Evolutionary conservation across 2,888 invertebrate species (phyloP).

Genomic region (Drosophila nigritarsus): DNA sequence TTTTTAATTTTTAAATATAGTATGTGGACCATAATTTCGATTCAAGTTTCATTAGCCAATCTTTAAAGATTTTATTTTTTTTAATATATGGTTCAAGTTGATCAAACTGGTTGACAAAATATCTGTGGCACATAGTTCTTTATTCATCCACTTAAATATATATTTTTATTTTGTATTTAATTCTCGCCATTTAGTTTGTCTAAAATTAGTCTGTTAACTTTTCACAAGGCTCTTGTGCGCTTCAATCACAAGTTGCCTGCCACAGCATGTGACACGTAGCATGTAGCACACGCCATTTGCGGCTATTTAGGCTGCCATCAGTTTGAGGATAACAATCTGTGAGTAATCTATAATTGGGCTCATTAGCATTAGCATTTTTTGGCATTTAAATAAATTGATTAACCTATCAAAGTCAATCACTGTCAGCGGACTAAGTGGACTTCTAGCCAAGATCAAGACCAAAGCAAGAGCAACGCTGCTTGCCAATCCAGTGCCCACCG

Average conservation of each 20-base stretch:
- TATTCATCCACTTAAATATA: background rate
- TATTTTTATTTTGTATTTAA: background rate
- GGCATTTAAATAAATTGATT: slow-evolving; percentile 64
- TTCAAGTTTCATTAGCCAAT: background rate
- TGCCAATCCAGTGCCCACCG: slow-evolving; percentile 32
- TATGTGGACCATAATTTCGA: background rate
- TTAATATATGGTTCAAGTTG: background rate
- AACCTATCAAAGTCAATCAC: slow-evolving; percentile 47
- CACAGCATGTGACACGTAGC: background rate
- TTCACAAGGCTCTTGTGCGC: background rate
- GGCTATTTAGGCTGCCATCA: slow-evolving; percentile 38
- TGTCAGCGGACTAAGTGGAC: background rate
- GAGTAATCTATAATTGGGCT: slow-evolving; percentile 52
- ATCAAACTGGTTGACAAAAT: background rate
- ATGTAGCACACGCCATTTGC: slow-evolving; percentile 18
- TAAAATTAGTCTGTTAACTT: background rate
- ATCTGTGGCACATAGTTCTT: background rate
- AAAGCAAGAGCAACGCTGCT: background rate
- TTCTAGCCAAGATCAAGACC: background rate
- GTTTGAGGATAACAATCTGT: slow-evolving; percentile 44
- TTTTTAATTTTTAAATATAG: background rate
- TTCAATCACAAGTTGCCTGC: background rate
- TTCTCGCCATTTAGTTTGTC: background rate
- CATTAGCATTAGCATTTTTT: slow-evolving; percentile 53
- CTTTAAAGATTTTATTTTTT: background rate